Evolutionary conservation across 2,797 vertebrate genomes (phyloP), one percentile per base, ranked within the genome.

Genomic region (Chloroceryle amazona): DNA sequence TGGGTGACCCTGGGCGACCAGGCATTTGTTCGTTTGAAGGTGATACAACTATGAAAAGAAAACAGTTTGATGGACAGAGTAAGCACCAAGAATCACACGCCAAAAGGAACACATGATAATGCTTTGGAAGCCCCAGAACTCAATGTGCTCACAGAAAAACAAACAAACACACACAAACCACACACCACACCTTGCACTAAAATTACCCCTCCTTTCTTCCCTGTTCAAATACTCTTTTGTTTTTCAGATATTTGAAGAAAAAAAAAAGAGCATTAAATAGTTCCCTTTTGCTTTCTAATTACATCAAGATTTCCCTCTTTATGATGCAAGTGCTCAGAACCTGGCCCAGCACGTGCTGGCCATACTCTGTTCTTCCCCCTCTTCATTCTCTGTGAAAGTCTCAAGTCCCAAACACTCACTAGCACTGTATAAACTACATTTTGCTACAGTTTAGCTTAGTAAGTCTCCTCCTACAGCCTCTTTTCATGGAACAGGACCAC

Each of bases 1-100:
- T 12, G 98, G 98, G 89, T 99, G 98, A 33, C 99, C 98, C 96
- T 99, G 99, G 7, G 99, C 99, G 23, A 98, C 98, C 94, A 99
- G 97, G 83, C 99, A 99, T 52, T 98, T 99, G 52, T 98, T 98
- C 11, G 98, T 98, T 86, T 99, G 98, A 51, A 99, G 97, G 96
- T 99, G 99, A 79, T 97, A 98, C 4, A 99, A 97, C 99, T 99
- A 83, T 4, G 74, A 95, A 75, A 92, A 52, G 39, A 92, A 88
- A 90, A 74, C 51, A 25, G 11, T 35, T 28, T 29, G 26, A 68
- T 1, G 11, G 13, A 25, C 47, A 88, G 37, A 39, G 13, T 6
- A 4, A 39, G 31, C 10, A 67, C 79, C 31, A 54, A 76, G 63
- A 23, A 52, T 7, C 29, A 39, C 6, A 4, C 4, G 39, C 28